These are phyloP conservation scores for Trichopria drosophilae DNA, from an alignment of 2,888 invertebrate genomes.

Conservation along the genomic window DNA sequence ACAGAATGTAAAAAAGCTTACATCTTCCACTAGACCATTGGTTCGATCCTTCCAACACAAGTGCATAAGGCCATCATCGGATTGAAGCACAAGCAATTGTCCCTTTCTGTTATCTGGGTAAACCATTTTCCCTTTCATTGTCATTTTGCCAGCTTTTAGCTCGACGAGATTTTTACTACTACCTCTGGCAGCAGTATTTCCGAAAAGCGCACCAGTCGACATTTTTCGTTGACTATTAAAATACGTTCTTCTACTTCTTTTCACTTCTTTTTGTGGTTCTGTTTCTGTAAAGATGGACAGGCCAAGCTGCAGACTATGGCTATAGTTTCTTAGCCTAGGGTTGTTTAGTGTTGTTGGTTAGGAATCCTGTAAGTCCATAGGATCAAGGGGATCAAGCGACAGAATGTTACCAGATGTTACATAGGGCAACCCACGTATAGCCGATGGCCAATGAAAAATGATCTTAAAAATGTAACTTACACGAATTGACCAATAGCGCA, in stretches of 20 bases:
- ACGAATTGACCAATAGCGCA: too few relatives aligned
- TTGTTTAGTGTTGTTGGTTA: too few relatives aligned
- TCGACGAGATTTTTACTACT: slow-evolving; percentile 91
- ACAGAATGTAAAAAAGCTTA: slow-evolving; percentile 49
- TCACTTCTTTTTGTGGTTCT: not conserved
- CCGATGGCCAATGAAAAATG: too few relatives aligned
- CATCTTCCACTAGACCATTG: slow-evolving; percentile 89
- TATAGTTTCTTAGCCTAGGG: too few relatives aligned
- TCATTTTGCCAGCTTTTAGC: slow-evolving; percentile 96
- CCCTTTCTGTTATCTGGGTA: slow-evolving; percentile 95
- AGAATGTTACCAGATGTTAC: too few relatives aligned
- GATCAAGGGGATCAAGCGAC: too few relatives aligned
- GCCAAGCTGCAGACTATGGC: too few relatives aligned
- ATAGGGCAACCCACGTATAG: too few relatives aligned
- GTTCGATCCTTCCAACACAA: slow-evolving; percentile 99
- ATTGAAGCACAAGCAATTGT: slow-evolving; percentile 90
- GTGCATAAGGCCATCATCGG: slow-evolving; percentile 97
- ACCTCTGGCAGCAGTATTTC: slow-evolving; percentile 74
- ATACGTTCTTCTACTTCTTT: not conserved
- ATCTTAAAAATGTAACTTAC: too few relatives aligned
- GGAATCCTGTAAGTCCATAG: too few relatives aligned
- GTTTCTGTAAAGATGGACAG: too few relatives aligned
- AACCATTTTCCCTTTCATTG: slow-evolving; percentile 89
- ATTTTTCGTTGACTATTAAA: slow-evolving; percentile 34
- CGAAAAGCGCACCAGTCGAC: slow-evolving; percentile 73